Percentiles rank a stretch among this genome's conserved stretches.
These are phyloP conservation scores for Suillia variegata DNA, from an alignment of 2,888 invertebrate genomes.

Conservation along the genomic window DNA sequence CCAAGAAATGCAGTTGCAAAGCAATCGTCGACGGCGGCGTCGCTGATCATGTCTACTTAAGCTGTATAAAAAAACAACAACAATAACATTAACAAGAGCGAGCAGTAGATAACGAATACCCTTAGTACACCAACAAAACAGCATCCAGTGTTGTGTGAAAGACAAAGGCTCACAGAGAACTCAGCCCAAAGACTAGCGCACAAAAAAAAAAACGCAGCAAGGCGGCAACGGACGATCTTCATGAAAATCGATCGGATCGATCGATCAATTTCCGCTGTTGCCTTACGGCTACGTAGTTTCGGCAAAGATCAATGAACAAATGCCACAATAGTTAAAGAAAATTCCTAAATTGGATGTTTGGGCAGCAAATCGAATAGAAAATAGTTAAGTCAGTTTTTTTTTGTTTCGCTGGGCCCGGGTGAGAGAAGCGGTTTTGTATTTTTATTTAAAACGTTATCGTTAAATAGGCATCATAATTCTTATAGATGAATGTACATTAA, in stretches of 20 bases:
- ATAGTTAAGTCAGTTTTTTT: not conserved
- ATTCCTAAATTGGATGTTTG: constrained; percentile 26
- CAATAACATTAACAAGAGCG: constrained; percentile 27
- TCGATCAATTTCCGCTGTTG: constrained; percentile 24
- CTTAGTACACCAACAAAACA: not conserved
- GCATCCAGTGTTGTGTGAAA: too few species aligned
- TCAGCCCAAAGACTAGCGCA: not conserved
- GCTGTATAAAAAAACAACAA: constrained; percentile 17
- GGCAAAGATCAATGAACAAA: constrained; percentile 31
- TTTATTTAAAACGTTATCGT: not conserved
- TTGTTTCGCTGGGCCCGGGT: not conserved
- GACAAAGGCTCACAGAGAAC: too few species aligned
- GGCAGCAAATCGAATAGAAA: not conserved
- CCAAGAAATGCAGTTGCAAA: constrained; percentile 48
- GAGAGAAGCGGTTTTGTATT: not conserved
- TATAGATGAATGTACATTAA: not conserved
- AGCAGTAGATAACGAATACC: constrained; percentile 14
- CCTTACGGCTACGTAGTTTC: constrained; percentile 16
- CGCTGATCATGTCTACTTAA: constrained; percentile 4
- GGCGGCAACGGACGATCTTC: constrained; percentile 5
- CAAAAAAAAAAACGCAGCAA: not conserved
- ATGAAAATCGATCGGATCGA: constrained; percentile 17
- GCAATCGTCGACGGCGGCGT: constrained; percentile 8
- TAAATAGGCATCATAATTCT: constrained; percentile 16
- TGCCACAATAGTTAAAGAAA: constrained; percentile 11